Conservation (phyloP, 2,113 vertebrate species). For the Campylomormyrus numenius region DNA sequence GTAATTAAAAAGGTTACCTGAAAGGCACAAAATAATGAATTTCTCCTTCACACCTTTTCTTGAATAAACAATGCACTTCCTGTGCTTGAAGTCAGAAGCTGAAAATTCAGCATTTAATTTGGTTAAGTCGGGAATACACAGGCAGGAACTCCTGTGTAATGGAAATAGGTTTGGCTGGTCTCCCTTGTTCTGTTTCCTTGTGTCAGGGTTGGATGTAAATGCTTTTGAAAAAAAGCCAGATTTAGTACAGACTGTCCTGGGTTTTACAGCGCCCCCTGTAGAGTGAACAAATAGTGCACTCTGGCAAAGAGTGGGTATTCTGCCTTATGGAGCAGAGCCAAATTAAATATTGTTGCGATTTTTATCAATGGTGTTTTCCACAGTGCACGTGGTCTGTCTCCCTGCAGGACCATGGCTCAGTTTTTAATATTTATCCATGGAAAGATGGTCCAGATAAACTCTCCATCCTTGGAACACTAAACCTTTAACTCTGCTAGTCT, state of each 20-base stretch:
- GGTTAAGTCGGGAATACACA: background rate
- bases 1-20: background rate
- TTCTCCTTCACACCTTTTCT: background rate
- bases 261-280: background rate
- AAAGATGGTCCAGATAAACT: conserved; percentile 4
- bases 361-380: conserved; percentile 16
- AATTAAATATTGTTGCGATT: conserved; percentile 13
- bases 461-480: background rate
- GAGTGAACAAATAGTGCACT: conserved; percentile 1
- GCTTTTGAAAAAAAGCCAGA: background rate
- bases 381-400: background rate
- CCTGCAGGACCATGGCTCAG: background rate
- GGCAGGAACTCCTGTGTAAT: background rate
- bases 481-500: background rate
- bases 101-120: background rate
- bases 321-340: background rate
- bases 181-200: background rate
- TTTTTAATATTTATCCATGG: background rate
- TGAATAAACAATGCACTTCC: background rate
- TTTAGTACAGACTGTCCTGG: background rate
- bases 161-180: background rate
- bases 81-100: background rate
- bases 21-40: background rate
- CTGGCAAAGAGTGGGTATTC: background rate
- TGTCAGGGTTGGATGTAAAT: background rate